Evolutionary conservation across 2,113 vertebrate genomes (phyloP).

Genomic region (Theristicus caerulescens): DNA sequence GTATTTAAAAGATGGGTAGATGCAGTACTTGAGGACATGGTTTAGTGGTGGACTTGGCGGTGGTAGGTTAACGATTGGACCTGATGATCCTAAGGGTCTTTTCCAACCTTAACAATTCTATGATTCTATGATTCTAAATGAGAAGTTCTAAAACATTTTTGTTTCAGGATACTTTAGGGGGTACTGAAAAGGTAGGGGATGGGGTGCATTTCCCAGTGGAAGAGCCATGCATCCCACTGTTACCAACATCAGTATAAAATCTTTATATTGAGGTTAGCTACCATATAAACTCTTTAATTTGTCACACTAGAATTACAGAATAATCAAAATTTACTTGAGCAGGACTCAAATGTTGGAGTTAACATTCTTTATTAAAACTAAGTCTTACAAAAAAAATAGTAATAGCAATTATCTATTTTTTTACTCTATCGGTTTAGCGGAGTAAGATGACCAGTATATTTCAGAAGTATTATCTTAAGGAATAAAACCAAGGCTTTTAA

Average conservation of each 20-base stretch:
- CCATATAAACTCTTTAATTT: not conserved
- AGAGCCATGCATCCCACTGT: not conserved
- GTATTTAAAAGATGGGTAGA: too few species aligned
- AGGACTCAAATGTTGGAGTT: not conserved
- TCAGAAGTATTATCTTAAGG: not conserved
- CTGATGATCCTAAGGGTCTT: too few species aligned
- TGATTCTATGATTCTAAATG: not conserved
- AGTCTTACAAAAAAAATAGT: not conserved
- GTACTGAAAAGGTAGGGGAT: not conserved
- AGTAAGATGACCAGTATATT: not conserved
- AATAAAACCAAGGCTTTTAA: not conserved
- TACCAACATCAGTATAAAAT: not conserved
- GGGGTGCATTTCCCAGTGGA: not conserved
- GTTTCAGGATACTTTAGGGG: not conserved
- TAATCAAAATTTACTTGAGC: not conserved
- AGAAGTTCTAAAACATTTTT: not conserved
- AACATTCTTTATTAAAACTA: constrained; percentile 49
- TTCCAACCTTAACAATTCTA: too few species aligned
- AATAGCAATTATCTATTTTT: not conserved
- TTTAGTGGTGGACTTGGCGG: too few species aligned
- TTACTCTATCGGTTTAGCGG: not conserved
- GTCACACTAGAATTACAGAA: not conserved
- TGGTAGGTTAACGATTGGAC: too few species aligned
- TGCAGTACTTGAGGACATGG: too few species aligned
- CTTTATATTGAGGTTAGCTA: not conserved